phyloP scores from a whole-genome alignment of 2,113 vertebrate species.

The Noturus placidus region DNA sequence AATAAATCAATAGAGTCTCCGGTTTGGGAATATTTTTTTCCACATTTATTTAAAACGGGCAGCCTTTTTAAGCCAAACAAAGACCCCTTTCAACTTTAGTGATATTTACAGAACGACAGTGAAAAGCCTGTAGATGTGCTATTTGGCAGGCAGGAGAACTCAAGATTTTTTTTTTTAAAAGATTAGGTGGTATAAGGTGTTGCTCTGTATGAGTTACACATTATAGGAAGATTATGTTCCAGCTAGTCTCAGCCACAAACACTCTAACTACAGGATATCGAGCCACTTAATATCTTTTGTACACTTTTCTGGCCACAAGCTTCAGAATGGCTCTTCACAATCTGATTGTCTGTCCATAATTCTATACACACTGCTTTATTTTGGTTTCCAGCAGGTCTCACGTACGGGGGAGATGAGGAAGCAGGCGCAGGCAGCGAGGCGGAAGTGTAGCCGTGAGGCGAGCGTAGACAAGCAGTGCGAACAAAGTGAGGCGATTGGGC shows the following conservation, averaged over 20 bases:
- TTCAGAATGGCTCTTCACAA: background rate
- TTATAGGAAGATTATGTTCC: background rate
- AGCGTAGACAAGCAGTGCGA: too few relatives aligned
- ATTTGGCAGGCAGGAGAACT: too few relatives aligned
- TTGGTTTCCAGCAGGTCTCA: background rate
- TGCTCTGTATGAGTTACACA: background rate
- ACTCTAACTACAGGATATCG: background rate
- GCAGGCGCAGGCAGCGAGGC: too few relatives aligned
- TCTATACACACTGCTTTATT: background rate
- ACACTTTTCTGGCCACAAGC: background rate
- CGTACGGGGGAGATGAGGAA: too few relatives aligned
- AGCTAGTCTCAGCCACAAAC: background rate
- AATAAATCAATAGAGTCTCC: conserved; percentile 8
- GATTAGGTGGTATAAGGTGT: background rate
- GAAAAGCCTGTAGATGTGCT: conserved; percentile 7
- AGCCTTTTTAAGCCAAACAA: background rate
- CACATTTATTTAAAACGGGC: background rate
- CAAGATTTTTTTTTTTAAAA: background rate
- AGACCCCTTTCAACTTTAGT: background rate
- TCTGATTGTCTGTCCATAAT: background rate
- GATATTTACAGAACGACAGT: background rate
- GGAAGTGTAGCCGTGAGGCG: too few relatives aligned
- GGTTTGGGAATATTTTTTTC: background rate
- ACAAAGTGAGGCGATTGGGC: too few relatives aligned
- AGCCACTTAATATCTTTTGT: background rate